Conservation (phyloP, 35 echinoderm and acorn worm genomes). For the Stichopus chloronotus region DNA sequence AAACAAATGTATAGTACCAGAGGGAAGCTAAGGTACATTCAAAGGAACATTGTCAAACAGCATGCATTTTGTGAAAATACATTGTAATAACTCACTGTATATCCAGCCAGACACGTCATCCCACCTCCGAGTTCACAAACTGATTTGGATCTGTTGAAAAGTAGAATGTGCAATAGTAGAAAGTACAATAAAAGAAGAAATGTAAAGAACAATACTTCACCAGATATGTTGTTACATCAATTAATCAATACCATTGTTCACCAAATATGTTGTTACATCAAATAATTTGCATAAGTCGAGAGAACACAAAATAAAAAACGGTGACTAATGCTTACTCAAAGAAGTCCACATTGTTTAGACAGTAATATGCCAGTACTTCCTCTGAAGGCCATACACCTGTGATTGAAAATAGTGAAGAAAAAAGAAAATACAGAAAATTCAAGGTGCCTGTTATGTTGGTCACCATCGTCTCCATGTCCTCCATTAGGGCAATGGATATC, state of each 20-base stretch:
- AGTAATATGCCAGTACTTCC: slow-evolving; percentile 87
- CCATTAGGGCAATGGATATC: not conserved
- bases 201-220: not conserved
- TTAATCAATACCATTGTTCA: too few species aligned
- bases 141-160: slow-evolving; percentile 77
- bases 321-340: slow-evolving; percentile 67
- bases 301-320: not conserved
- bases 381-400: slow-evolving; percentile 97
- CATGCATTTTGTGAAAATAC: too few species aligned
- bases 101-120: slow-evolving; percentile 95
- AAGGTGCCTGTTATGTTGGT: too few species aligned
- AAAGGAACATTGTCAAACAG: too few species aligned
- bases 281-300: too few species aligned
- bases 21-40: too few species aligned
- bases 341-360: slow-evolving; percentile 67
- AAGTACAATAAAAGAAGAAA: not conserved
- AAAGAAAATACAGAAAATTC: too few species aligned
- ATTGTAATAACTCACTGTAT: slow-evolving; percentile 68
- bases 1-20: too few species aligned
- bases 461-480: not conserved
- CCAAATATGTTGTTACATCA: too few species aligned
- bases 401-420: not conserved
- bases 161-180: not conserved
- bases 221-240: too few species aligned
- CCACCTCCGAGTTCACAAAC: slow-evolving; percentile 98